phyloP scores from a whole-genome alignment of 2,888 invertebrate species.

The Drosophila peninsularis region DNA sequence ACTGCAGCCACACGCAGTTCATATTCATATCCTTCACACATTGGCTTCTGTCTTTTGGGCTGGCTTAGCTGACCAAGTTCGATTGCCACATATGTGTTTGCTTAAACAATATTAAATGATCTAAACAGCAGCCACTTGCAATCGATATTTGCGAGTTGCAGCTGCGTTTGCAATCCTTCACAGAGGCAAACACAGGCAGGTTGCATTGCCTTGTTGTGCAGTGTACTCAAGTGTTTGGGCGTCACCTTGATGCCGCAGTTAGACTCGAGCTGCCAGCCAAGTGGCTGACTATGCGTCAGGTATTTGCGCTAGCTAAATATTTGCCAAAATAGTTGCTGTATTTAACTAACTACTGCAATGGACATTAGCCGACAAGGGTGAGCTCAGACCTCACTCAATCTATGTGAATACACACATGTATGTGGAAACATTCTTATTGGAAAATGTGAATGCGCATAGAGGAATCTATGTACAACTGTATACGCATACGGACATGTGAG shows the following conservation, averaged over 20 bases:
- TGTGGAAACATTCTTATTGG: constrained; percentile 5
- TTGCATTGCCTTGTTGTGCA: constrained; percentile 4
- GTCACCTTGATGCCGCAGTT: constrained; percentile 38
- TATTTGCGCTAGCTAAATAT: constrained; percentile 60
- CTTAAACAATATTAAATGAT: constrained; percentile 6
- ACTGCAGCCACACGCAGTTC: not conserved
- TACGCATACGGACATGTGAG: constrained; percentile 12
- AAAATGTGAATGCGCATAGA: constrained; percentile 12
- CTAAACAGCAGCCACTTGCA: not conserved
- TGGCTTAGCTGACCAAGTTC: not conserved
- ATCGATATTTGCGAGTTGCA: constrained; percentile 9
- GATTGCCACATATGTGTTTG: not conserved
- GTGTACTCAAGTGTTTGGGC: constrained; percentile 54
- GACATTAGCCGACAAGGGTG: constrained; percentile 34
- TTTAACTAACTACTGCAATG: constrained; percentile 58
- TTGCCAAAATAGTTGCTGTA: constrained; percentile 54
- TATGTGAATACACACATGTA: not conserved
- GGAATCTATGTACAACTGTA: not conserved
- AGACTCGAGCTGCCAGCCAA: constrained; percentile 14
- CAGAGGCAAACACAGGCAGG: not conserved
- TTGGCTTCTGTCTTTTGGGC: not conserved
- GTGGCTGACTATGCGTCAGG: constrained; percentile 24
- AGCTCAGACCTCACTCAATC: constrained; percentile 13
- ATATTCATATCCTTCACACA: not conserved
- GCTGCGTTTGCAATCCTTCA: constrained; percentile 28